Evolutionary conservation across 35 echinoderm and acorn worm genomes (phyloP).

Genomic region (Apostichopus japonicus): DNA sequence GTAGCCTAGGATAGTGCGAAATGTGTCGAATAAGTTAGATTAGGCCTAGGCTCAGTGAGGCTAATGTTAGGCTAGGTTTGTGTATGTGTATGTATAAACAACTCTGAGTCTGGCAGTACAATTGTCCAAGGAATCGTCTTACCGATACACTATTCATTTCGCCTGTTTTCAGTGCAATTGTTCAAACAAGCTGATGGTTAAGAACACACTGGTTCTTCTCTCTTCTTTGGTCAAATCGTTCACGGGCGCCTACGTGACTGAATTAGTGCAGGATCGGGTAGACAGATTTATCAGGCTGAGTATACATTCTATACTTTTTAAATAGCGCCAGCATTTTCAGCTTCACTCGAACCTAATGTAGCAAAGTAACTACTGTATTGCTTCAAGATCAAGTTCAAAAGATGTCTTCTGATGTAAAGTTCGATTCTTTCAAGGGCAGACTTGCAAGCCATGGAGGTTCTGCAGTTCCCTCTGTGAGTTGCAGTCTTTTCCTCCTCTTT

Average conservation of each 20-base stretch:
- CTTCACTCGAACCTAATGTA: not conserved
- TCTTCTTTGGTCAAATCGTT: not conserved
- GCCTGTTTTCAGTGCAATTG: not conserved
- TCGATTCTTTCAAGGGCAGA: constrained; percentile 24
- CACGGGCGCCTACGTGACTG: not conserved
- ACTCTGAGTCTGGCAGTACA: too few species aligned
- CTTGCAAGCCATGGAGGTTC: not conserved
- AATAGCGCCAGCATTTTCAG: not conserved
- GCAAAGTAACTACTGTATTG: not conserved
- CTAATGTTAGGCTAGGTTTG: too few species aligned
- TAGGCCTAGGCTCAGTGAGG: too few species aligned
- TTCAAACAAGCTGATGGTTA: too few species aligned
- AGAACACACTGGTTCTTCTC: too few species aligned
- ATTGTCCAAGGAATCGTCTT: not conserved
- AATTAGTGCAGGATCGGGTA: not conserved
- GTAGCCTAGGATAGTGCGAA: too few species aligned
- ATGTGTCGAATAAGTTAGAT: too few species aligned
- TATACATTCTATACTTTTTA: not conserved
- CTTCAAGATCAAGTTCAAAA: not conserved
- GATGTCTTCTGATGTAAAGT: constrained; percentile 5
- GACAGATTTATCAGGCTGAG: not conserved
- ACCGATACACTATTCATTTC: not conserved
- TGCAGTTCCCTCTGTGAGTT: not conserved
- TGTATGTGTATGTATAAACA: too few species aligned
- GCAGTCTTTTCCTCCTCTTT: too few species aligned